Conservation (phyloP, 2,888 invertebrate genomes). For the Nephrocerus scutellatus region DNA sequence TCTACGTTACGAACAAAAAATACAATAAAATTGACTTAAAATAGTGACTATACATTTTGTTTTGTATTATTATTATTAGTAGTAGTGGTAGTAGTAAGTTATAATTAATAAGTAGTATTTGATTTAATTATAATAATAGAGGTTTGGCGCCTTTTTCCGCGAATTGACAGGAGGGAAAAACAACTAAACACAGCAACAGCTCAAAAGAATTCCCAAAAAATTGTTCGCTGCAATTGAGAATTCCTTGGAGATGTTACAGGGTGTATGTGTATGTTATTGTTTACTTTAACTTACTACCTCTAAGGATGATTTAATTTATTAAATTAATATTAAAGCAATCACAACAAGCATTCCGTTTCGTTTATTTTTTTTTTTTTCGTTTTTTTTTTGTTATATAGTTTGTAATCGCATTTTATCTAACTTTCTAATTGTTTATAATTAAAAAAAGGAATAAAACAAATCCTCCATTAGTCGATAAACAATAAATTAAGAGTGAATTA, state of each 20-base stretch:
- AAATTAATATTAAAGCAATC: slow-evolving; percentile 33
- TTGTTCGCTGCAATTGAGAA: slow-evolving; percentile 32
- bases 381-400: slow-evolving; percentile 7
- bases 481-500: slow-evolving; percentile 16
- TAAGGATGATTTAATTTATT: slow-evolving; percentile 32
- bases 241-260: not conserved
- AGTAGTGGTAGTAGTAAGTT: no score
- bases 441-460: slow-evolving; percentile 32
- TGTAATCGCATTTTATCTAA: slow-evolving; percentile 29
- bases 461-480: slow-evolving; percentile 46
- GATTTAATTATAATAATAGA: no score
- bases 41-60: slow-evolving; percentile 49
- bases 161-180: no score
- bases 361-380: slow-evolving; percentile 6
- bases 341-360: slow-evolving; percentile 32
- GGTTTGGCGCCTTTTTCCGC: no score
- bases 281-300: no score
- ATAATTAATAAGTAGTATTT: no score
- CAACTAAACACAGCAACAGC: no score
- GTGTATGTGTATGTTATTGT: no score
- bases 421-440: slow-evolving; percentile 26
- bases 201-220: slow-evolving; percentile 17
- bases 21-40: slow-evolving; percentile 40
- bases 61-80: slow-evolving; percentile 23
- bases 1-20: slow-evolving; percentile 23